phyloP scores from a whole-genome alignment of 2,797 vertebrate species.

The Lemur catta region DNA sequence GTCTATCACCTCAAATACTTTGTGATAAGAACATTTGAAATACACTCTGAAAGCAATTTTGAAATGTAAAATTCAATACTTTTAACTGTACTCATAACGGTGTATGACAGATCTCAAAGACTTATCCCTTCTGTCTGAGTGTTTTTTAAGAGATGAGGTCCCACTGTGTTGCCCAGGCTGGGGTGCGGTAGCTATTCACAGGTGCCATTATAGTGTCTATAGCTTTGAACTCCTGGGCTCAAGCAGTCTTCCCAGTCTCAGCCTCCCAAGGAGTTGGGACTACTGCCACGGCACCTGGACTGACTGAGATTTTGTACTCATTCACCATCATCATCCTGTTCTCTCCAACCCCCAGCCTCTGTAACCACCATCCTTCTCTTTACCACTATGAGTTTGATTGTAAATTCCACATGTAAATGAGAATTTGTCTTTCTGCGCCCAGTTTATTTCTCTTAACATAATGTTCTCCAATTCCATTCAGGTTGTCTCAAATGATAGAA shows the following conservation, averaged over 20 bases:
- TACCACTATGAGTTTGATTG: background rate
- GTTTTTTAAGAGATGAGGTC: background rate
- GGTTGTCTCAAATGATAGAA: background rate
- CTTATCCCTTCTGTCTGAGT: background rate
- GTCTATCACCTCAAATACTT: background rate
- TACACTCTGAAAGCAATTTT: background rate
- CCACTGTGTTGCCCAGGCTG: background rate
- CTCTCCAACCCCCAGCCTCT: background rate
- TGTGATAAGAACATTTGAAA: background rate
- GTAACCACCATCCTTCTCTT: background rate
- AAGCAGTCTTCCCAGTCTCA: too few species aligned
- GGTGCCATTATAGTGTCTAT: too few species aligned
- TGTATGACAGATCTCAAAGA: background rate
- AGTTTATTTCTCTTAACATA: background rate
- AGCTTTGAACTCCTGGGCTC: too few species aligned
- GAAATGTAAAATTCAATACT: background rate
- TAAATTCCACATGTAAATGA: background rate
- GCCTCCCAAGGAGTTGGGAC: too few species aligned
- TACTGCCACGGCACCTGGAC: background rate
- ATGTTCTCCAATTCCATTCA: background rate
- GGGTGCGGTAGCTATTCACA: too few species aligned
- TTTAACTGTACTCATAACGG: background rate
- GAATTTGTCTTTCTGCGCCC: background rate
- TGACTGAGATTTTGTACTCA: background rate
- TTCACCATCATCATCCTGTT: background rate